phyloP scores from a whole-genome alignment of 2,888 invertebrate species.

The Calameuta pallipes region DNA sequence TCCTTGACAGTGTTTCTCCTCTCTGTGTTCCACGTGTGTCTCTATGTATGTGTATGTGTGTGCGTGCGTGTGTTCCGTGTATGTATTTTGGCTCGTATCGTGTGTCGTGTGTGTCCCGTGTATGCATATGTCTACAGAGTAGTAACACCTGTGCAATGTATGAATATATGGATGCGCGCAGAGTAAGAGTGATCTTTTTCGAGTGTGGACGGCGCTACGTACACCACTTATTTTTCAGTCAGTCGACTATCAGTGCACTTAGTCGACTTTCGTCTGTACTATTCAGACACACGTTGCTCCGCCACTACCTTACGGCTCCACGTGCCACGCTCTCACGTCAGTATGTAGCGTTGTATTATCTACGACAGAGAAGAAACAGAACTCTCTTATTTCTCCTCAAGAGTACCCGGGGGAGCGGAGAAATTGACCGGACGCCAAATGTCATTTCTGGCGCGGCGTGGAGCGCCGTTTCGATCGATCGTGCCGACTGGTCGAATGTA shows the following conservation, averaged over 20 bases:
- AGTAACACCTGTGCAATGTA: not conserved
- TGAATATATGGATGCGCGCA: slow-evolving; percentile 15
- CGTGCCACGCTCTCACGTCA: slow-evolving; percentile 57
- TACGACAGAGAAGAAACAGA: slow-evolving; percentile 23
- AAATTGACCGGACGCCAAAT: not conserved
- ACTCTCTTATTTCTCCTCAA: not conserved
- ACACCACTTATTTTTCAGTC: slow-evolving; percentile 45
- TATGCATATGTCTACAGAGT: slow-evolving; percentile 37
- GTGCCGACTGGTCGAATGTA: slow-evolving; percentile 27
- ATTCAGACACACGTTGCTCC: slow-evolving; percentile 46
- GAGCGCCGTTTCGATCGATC: not conserved
- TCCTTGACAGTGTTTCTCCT: too few relatives aligned
- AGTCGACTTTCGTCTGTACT: slow-evolving; percentile 51
- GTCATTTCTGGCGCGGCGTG: not conserved
- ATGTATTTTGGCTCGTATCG: slow-evolving; percentile 1
- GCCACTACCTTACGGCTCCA: slow-evolving; percentile 43
- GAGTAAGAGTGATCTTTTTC: slow-evolving; percentile 3
- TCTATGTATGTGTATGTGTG: slow-evolving; percentile 8
- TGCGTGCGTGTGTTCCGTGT: slow-evolving; percentile 6
- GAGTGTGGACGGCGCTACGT: slow-evolving; percentile 51
- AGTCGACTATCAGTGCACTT: slow-evolving; percentile 41
- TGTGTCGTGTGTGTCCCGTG: slow-evolving; percentile 34
- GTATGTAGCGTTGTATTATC: slow-evolving; percentile 64
- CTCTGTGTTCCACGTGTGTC: slow-evolving; percentile 31
- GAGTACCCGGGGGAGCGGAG: not conserved